These are phyloP conservation scores for Thalassoma bifasciatum DNA, from an alignment of 2,113 vertebrate genomes.

Conservation along the genomic window DNA sequence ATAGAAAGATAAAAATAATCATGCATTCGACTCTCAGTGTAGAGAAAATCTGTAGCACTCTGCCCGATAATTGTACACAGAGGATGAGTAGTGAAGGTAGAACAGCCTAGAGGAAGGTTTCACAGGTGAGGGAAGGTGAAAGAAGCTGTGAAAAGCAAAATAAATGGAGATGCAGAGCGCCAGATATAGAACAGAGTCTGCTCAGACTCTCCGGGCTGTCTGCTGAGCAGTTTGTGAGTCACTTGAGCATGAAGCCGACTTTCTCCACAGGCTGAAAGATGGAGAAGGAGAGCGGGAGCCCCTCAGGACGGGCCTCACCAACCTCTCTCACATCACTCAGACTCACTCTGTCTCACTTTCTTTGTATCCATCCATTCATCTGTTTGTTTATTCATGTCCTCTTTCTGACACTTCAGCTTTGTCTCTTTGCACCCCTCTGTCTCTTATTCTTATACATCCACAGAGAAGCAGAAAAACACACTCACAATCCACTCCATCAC, in stretches of 20 bases:
- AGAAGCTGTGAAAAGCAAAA: not conserved
- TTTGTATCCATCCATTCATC: slow-evolving; percentile 63
- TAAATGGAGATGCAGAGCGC: slow-evolving; percentile 29
- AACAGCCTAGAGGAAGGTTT: slow-evolving; percentile 48
- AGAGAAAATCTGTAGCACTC: not conserved
- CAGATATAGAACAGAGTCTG: slow-evolving; percentile 44
- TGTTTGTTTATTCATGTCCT: slow-evolving; percentile 63
- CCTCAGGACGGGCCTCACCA: slow-evolving; percentile 50
- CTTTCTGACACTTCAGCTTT: slow-evolving; percentile 41
- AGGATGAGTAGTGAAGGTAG: slow-evolving; percentile 17
- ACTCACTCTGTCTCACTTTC: slow-evolving; percentile 44
- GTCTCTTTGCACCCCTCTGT: slow-evolving; percentile 19
- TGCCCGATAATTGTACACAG: slow-evolving; percentile 17
- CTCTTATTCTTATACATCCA: slow-evolving; percentile 26
- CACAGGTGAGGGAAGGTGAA: slow-evolving; percentile 24
- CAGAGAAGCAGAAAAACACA: slow-evolving; percentile 25
- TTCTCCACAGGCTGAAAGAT: slow-evolving; percentile 43
- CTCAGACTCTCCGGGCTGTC: slow-evolving; percentile 47
- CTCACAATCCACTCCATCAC: slow-evolving; percentile 21
- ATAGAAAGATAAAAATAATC: not conserved
- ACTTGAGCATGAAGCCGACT: slow-evolving; percentile 51
- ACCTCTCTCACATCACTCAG: slow-evolving; percentile 48
- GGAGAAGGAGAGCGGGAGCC: slow-evolving; percentile 26
- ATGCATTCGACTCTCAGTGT: not conserved
- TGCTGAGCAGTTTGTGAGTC: slow-evolving; percentile 55